Base-by-base conservation (phyloP, 2,797 vertebrate genomes). In the Gymnodraco acuticeps region DNA sequence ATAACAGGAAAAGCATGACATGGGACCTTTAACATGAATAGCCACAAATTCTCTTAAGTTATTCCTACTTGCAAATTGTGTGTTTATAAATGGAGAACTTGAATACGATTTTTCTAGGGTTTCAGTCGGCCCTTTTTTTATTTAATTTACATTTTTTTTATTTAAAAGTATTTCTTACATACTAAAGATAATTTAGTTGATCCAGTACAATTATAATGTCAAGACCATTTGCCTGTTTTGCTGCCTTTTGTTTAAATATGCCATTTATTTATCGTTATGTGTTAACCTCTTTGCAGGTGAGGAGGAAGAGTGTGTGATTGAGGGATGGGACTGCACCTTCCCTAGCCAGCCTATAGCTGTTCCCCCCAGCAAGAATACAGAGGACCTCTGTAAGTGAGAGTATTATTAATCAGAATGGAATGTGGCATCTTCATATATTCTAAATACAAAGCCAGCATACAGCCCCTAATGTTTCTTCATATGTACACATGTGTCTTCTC, bases 261-360 rank as follows among this genome's bases (percentile, higher is more conserved):
- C 27, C 27, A 27, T 48, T 23, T 5, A 3, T 64, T 23, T 20
- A 46, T 12, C 0, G 1, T 48, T 17, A 14, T 70, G n/a, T 47
- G 38, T 54, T 60, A 2, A 23, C 12, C 10, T 58, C 7, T 15
- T 23, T 78, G 23, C 73, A 98, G 97, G 94, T 80, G 95, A 96
- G 19, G 96, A 93, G 15, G 96, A 97, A 3, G 93, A 92, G 17
- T 95, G 95, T 23, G 84, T 93, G 59, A 96, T 97, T 1, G 95
- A 96, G 0, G 95, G 95, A 1, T 98, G 97, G 97, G 93, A 99
- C 83, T 99, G 98, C 88, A 97, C 95, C 50, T 98, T 99, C 78
- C 96, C 96, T 6, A 95, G 89, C 79, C 96, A 96, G 19, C 87
- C 88, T 1, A 92, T 95, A 0, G 68, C 77, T 5, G 94, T 97